Percentiles rank a stretch among this genome's conserved stretches.
phyloP scores from a whole-genome alignment of 2,888 invertebrate genomes.

The Strigamia crassipes region DNA sequence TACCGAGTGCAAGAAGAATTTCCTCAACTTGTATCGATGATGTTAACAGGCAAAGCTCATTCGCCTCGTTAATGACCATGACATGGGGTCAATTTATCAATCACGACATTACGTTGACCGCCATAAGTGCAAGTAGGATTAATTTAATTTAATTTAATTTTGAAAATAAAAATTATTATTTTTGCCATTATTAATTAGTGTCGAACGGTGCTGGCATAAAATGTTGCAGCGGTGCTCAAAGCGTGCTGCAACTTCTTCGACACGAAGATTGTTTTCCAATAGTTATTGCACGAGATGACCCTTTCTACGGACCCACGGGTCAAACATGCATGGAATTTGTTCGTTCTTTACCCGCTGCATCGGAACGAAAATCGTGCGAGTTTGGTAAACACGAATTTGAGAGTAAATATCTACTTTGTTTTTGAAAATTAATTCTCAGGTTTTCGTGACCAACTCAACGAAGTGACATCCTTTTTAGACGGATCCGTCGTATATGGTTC shows the following conservation, averaged over 20 bases:
- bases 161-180: neutral
- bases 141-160: neutral
- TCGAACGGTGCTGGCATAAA: slow-evolving; percentile 49
- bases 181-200: slow-evolving; percentile 45
- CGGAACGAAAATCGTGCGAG: slow-evolving; percentile 49
- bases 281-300: slow-evolving; percentile 65
- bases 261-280: slow-evolving; percentile 74
- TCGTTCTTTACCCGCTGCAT: slow-evolving; percentile 57
- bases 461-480: slow-evolving; percentile 49
- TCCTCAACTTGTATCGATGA: slow-evolving; percentile 15
- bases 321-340: slow-evolving; percentile 61
- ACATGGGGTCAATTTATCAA: slow-evolving; percentile 46
- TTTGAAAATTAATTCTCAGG: slow-evolving; percentile 37
- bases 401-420: neutral
- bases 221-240: slow-evolving; percentile 47
- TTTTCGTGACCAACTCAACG: slow-evolving; percentile 50
- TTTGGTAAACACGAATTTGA: slow-evolving; percentile 20
- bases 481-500: slow-evolving; percentile 50
- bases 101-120: slow-evolving; percentile 47
- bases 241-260: slow-evolving; percentile 53
- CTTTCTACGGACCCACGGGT: slow-evolving; percentile 63
- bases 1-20: slow-evolving; percentile 33
- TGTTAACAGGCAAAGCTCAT: slow-evolving; percentile 42
- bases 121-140: slow-evolving; percentile 37
- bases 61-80: slow-evolving; percentile 45